Evolutionary conservation across 2,888 invertebrate species (phyloP), one percentile per base, ranked within the genome.

Genomic region (Hyles lineata): DNA sequence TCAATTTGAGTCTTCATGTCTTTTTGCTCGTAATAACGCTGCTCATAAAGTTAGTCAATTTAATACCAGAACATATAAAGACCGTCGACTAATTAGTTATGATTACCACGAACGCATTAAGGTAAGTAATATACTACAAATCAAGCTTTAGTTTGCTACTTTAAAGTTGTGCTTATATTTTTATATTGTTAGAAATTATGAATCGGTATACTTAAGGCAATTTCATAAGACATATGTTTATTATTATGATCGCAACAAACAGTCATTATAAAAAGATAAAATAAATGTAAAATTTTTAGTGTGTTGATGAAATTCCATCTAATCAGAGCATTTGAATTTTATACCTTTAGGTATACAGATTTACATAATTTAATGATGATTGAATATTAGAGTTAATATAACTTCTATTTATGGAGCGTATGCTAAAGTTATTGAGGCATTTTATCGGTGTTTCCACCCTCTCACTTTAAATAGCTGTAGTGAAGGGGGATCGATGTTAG

Each of bases 401-500:
- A 35, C 59, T 58, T 70, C 23, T 21, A 7, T 58, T 7, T 19
- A 29, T 71, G 21, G 25, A 29, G 11, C 52, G 29, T 61, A 29
- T 32, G 62, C 59, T 71, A 61, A 67, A 50, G 23, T 71, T 58
- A 43, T 73, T 25, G n/a, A 70, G 25, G 35, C 55, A 52, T 85
- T 87, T 90, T 87, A 84, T 84, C 83, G 71, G 75, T 73, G 76
- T 78, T 79, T 83, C 85, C 92, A 89, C 93, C 93, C 92, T 89
- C 87, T 83, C 77, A 84, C 86, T 89, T 85, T 87, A 89, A 91
- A 92, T 89, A 89, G 87, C 83, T 80, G 83, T 55, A 23, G 77
- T 79, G 83, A 83, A 87, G 90, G 92, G 92, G 90, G 86, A 84
- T 81, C 82, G 83, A 78, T 82, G 84, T 84, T 89, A 91, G 88